phyloP scores from a whole-genome alignment of 2,797 vertebrate genomes.

The Pseudochromis fuscus region DNA sequence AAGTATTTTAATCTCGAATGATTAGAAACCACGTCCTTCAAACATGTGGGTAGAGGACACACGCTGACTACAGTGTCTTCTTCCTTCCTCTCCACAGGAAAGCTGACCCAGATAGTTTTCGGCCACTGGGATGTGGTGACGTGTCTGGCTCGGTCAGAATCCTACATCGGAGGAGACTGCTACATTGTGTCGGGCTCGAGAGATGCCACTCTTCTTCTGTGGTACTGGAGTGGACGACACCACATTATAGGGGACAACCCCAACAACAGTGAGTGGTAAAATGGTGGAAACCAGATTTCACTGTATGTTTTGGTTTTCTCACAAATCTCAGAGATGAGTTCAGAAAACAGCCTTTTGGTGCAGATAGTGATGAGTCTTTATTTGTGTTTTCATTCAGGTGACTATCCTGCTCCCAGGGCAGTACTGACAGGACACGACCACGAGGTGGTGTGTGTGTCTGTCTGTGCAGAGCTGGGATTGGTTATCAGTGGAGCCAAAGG shows the following conservation, averaged over 20 bases:
- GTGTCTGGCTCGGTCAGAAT: constrained; percentile 95
- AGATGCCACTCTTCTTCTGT: constrained; percentile 95
- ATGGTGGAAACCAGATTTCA: background rate
- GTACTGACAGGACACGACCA: constrained; percentile 95
- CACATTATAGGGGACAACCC: constrained; percentile 99
- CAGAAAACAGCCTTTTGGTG: background rate
- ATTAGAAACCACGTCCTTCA: background rate
- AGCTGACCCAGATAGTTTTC: constrained; percentile 98
- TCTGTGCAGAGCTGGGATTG: constrained; percentile 95
- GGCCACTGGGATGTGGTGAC: constrained; percentile 99
- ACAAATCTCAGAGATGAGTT: background rate
- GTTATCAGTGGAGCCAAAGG: constrained; percentile 98
- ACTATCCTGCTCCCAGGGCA: constrained; percentile 94
- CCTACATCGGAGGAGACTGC: constrained; percentile 98
- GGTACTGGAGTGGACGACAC: constrained; percentile 98
- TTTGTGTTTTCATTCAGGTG: constrained; percentile 81
- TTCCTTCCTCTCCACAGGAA: constrained; percentile 83
- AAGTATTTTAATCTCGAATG: constrained; percentile 4
- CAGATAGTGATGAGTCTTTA: constrained; percentile 5
- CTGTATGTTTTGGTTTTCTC: background rate
- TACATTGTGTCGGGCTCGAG: constrained; percentile 98
- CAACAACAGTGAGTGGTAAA: constrained; percentile 93
- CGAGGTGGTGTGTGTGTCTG: constrained; percentile 96
- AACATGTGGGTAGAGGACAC: constrained; percentile 1
- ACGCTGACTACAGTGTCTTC: background rate